Percentiles rank a stretch among this genome's conserved stretches.
Evolutionary conservation across 1,140 invertebrate genomes (phyloP).

Genomic region (Ericerus pela): DNA sequence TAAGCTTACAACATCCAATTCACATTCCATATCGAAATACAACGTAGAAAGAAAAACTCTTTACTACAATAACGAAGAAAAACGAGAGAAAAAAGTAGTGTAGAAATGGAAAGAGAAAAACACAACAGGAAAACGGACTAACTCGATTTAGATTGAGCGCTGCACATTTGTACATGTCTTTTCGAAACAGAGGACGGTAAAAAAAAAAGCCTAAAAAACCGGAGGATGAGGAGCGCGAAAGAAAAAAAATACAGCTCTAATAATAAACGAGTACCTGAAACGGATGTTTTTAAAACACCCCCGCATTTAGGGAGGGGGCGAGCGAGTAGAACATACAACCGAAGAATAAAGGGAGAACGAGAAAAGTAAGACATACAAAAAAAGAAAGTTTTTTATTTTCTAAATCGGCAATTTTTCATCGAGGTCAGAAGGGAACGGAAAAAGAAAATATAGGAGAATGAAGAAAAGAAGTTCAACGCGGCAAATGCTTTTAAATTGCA

Average conservation of each 20-base stretch:
- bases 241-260: too few species aligned
- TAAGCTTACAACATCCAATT: too few species aligned
- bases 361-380: too few species aligned
- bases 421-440: constrained; percentile 5
- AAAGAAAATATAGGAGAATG: constrained; percentile 7
- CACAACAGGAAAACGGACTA: constrained; percentile 2
- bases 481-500: constrained; percentile 11
- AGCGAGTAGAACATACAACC: too few species aligned
- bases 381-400: constrained; percentile 11
- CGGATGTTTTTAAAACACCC: constrained; percentile 5
- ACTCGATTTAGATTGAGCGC: constrained; percentile 10
- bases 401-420: constrained; percentile 11
- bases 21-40: too few species aligned
- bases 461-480: background rate
- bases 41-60: too few species aligned
- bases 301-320: background rate
- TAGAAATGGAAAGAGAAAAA: too few species aligned
- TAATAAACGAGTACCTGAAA: constrained; percentile 9
- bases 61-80: background rate
- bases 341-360: too few species aligned
- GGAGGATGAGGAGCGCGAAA: background rate
- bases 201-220: background rate
- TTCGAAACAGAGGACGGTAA: background rate
- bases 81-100: background rate
- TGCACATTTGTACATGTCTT: constrained; percentile 7